phyloP scores from a whole-genome alignment of 2,797 vertebrate genomes.

The Oreochromis mossambicus region DNA sequence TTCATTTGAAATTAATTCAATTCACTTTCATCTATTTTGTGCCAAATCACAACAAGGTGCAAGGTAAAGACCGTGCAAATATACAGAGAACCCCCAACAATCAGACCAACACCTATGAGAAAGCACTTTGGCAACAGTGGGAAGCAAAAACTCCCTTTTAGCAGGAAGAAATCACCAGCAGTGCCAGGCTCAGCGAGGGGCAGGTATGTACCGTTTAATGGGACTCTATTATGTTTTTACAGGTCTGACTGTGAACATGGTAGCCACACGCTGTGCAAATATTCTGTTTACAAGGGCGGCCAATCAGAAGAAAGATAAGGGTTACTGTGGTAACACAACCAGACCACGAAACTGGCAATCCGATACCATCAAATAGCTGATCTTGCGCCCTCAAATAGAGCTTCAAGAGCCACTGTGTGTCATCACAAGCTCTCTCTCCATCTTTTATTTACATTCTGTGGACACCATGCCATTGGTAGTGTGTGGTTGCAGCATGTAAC shows the following conservation, averaged over 20 bases:
- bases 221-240: not conserved
- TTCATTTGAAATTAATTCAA: not conserved
- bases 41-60: not conserved
- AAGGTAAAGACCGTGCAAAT: not conserved
- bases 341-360: not conserved
- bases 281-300: not conserved
- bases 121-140: not conserved
- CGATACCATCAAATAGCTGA: not conserved
- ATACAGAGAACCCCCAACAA: not conserved
- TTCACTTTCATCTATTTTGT: not conserved
- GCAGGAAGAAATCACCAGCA: not conserved
- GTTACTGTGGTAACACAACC: not conserved
- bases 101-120: fast-evolving
- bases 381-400: not conserved
- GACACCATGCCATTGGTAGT: not conserved
- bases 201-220: fast-evolving
- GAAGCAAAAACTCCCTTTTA: not conserved
- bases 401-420: not conserved
- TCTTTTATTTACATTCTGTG: not conserved
- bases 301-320: not conserved
- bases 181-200: not conserved
- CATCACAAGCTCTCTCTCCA: not conserved
- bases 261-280: not conserved
- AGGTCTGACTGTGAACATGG: not conserved
- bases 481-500: not conserved